These are phyloP conservation scores for Hestina assimilis DNA, from an alignment of 1,140 invertebrate genomes.

Conservation along the genomic window DNA sequence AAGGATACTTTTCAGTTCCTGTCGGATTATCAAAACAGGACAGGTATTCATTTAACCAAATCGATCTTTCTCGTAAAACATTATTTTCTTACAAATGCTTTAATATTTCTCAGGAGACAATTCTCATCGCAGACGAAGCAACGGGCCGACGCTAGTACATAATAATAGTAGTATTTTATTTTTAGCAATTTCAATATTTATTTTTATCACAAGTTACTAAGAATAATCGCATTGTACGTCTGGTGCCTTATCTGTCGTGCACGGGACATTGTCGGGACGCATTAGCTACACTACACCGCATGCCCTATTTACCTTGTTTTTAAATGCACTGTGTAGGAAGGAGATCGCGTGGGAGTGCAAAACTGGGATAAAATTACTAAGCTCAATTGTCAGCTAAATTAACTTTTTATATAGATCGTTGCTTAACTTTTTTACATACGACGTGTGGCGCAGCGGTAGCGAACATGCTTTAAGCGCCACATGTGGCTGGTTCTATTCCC, in stretches of 20 bases:
- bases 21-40: too few species aligned
- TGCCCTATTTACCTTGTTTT: conserved; percentile 39
- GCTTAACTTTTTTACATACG: background rate
- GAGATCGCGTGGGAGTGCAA: conserved; percentile 26
- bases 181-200: too few species aligned
- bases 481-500: too few species aligned
- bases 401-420: background rate
- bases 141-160: too few species aligned
- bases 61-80: too few species aligned
- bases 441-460: too few species aligned
- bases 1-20: too few species aligned
- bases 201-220: conserved; percentile 6
- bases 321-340: conserved; percentile 24
- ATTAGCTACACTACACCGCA: conserved; percentile 30
- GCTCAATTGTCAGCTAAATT: conserved; percentile 1
- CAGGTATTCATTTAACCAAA: too few species aligned
- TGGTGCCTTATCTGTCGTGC: conserved; percentile 7
- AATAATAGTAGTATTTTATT: too few species aligned
- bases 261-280: conserved; percentile 27
- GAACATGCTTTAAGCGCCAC: background rate
- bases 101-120: too few species aligned
- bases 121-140: too few species aligned
- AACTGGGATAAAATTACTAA: conserved; percentile 15
- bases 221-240: background rate
- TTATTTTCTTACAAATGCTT: too few species aligned